Base-by-base conservation (phyloP, 2,888 invertebrate species). In the Acleris cristana region DNA sequence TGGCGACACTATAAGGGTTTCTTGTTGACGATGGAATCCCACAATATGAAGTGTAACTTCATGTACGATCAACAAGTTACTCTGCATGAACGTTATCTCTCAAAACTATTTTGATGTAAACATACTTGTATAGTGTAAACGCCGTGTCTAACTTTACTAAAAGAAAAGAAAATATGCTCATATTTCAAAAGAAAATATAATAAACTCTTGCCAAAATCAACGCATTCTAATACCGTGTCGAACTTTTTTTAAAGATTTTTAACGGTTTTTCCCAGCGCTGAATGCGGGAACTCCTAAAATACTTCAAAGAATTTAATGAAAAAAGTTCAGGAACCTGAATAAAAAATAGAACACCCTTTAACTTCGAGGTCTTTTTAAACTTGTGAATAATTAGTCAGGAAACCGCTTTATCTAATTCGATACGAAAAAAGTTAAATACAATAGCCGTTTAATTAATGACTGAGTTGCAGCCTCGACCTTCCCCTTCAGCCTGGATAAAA, bases 301-400 rank as follows among this genome's bases (percentile, higher is more conserved):
- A 82, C 83, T 87, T 85, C 74, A 72, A 74, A 77, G 79, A 82
- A 84, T 86, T 85, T 86, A 86, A 87, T 87, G 86, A 86, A 87
- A 86, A 87, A 87, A 87, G 81, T 87, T 88, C 70, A 71, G 52
- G 73, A 79, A 84, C 82, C 82, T 85, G 82, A 79, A 79, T 83
- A 84, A 87, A 86, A 87, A 87, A 86, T 80, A 82, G 78, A 77
- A 83, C 85, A 66, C 83, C 84, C 83, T 83, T 82, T 76, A 79
- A 74, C 73, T 80, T 78, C 72, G 75, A 76, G 79, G 78, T 79
- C 82, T 81, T 80, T 81, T 79, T 80, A 40, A 85, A 83, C 80
- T 84, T 82, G 71, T 69, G 80, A 82, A 81, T 81, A 82, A 86
- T 86, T 85, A 83, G 81, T 78, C 74, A 44, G 67, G 71, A 74